Evolutionary conservation across 2,888 invertebrate genomes (phyloP).

Genomic region (Cinara cedri): DNA sequence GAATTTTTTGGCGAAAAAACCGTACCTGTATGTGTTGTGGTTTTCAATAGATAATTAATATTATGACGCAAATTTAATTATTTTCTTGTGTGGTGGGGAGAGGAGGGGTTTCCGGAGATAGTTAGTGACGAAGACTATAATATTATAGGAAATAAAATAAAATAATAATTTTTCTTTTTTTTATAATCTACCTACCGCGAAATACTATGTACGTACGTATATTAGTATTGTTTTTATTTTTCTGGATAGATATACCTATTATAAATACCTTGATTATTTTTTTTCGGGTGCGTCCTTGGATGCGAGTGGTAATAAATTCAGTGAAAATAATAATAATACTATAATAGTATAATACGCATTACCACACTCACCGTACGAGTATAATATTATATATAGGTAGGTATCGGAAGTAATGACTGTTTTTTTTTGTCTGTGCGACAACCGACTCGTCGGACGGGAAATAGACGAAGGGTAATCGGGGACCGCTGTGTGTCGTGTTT

Average conservation of each 20-base stretch:
- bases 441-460: conserved; percentile 20
- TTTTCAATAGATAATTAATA: no score
- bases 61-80: no score
- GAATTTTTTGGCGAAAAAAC: no score
- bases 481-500: conserved; percentile 29
- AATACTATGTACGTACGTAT: neutral
- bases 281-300: conserved; percentile 28
- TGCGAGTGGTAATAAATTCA: conserved; percentile 8
- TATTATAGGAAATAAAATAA: no score
- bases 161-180: neutral
- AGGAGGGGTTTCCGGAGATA: no score
- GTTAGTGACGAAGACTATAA: no score
- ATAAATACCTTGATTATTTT: conserved; percentile 34
- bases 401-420: conserved; percentile 38
- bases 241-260: conserved; percentile 10
- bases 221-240: conserved; percentile 23
- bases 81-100: no score
- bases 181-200: neutral
- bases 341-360: conserved; percentile 7
- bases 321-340: neutral
- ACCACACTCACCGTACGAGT: neutral
- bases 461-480: conserved; percentile 46
- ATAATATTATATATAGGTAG: neutral
- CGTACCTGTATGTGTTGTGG: no score
- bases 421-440: conserved; percentile 37